Percentiles rank a stretch among this genome's conserved stretches.
phyloP scores from a whole-genome alignment of 2,797 vertebrate species.

The Phoeniculus purpureus region DNA sequence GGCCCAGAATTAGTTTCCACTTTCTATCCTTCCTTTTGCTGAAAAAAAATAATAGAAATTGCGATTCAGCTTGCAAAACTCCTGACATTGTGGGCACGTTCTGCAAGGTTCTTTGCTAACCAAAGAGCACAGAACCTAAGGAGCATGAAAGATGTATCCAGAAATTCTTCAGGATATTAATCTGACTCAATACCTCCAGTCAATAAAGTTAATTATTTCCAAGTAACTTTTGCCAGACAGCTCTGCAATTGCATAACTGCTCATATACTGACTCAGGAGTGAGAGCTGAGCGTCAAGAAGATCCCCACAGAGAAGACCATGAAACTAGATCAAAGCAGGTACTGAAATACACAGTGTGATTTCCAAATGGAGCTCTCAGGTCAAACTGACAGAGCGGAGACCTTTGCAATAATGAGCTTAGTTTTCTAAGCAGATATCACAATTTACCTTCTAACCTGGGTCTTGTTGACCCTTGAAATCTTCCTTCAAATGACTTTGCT shows the following conservation, averaged over 20 bases:
- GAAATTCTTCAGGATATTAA: constrained; percentile 31
- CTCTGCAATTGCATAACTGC: constrained; percentile 13
- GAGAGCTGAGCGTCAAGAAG: constrained; percentile 30
- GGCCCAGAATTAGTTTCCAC: constrained; percentile 43
- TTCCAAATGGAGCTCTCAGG: constrained; percentile 1
- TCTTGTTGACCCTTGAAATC: neutral
- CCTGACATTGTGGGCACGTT: neutral
- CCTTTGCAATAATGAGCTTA: neutral
- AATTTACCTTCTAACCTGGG: neutral
- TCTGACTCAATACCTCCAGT: constrained; percentile 29
- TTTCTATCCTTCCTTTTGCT: constrained; percentile 36
- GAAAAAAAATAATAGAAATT: constrained; percentile 20
- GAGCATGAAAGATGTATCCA: neutral
- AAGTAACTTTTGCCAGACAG: constrained; percentile 20
- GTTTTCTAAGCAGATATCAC: neutral
- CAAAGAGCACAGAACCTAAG: neutral
- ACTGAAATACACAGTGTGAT: neutral
- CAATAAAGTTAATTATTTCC: constrained; percentile 47
- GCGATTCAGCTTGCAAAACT: constrained; percentile 13
- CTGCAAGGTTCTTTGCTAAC: neutral
- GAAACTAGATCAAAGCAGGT: constrained; percentile 26
- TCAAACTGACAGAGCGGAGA: constrained; percentile 3
- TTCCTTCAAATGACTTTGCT: neutral
- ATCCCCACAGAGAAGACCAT: neutral
- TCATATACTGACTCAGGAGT: constrained; percentile 32